Evolutionary conservation across 2,888 invertebrate species (phyloP).

Genomic region (Julus scanicus): DNA sequence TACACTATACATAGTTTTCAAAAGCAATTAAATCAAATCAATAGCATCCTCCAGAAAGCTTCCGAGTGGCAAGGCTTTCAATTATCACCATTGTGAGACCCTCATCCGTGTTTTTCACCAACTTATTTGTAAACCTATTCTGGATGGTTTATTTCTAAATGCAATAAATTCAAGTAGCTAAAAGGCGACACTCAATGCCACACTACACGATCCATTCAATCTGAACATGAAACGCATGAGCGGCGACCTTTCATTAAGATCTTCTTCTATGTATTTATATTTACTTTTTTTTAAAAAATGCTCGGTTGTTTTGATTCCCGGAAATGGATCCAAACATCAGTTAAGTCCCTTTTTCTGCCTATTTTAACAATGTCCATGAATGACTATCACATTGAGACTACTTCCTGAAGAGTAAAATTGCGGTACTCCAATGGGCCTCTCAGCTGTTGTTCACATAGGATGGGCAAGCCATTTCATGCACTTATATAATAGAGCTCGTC

Average conservation of each 20-base stretch:
- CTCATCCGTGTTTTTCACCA: not conserved
- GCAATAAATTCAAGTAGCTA: not conserved
- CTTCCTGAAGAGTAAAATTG: conserved; percentile 1
- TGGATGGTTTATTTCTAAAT: conserved; percentile 8
- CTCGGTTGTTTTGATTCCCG: not conserved
- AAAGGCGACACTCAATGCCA: not conserved
- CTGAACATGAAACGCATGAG: not conserved
- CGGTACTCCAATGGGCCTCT: not conserved
- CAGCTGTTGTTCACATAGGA: not conserved
- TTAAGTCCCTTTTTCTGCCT: not conserved
- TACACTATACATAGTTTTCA: not conserved
- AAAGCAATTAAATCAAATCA: not conserved
- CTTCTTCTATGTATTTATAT: not conserved
- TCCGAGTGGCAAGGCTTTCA: not conserved
- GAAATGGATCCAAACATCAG: not conserved
- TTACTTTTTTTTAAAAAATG: not conserved
- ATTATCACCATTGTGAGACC: not conserved
- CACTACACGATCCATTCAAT: not conserved
- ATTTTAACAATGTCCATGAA: not conserved
- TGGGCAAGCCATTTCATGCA: not conserved
- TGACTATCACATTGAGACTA: not conserved
- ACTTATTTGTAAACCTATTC: not conserved
- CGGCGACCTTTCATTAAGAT: not conserved
- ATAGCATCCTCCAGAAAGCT: not conserved
- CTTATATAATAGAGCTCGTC: not conserved